Conservation (phyloP, 2,888 invertebrate species). For the Caenorhabditis auriculariae region DNA sequence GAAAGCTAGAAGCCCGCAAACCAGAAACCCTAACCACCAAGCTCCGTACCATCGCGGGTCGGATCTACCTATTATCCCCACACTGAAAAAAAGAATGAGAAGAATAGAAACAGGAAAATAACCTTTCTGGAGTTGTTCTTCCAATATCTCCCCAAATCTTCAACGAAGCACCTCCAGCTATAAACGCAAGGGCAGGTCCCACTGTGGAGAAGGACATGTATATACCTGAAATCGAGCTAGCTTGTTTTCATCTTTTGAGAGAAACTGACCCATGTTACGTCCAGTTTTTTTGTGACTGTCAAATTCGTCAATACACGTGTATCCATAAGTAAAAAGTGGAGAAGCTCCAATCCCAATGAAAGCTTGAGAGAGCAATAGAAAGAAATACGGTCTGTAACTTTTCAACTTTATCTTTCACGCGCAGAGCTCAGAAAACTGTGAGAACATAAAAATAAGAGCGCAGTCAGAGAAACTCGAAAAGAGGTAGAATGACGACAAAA, state of each 20-base stretch:
- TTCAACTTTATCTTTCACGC: too few relatives aligned
- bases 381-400: constrained; percentile 27
- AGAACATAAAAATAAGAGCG: too few relatives aligned
- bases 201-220: constrained; percentile 80
- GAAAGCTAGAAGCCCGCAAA: constrained; percentile 63
- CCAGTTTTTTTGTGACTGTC: constrained; percentile 43
- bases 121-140: constrained; percentile 32
- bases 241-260: too few relatives aligned
- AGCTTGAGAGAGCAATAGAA: constrained; percentile 37
- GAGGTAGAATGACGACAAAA: not conserved
- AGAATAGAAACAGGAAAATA: too few relatives aligned
- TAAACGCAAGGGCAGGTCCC: constrained; percentile 82
- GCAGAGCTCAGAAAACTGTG: too few relatives aligned
- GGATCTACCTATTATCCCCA: constrained; percentile 31
- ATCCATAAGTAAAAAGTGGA: constrained; percentile 47
- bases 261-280: constrained; percentile 38
- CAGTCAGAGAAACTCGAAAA: not conserved
- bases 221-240: constrained; percentile 73
- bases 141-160: constrained; percentile 70
- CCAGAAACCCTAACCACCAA: constrained; percentile 67
- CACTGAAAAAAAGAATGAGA: too few relatives aligned
- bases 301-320: constrained; percentile 45
- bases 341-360: constrained; percentile 44
- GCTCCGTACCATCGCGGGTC: constrained; percentile 65
- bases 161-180: constrained; percentile 79